phyloP scores from a whole-genome alignment of 2,797 vertebrate genomes.

The Muscicapa comitata region DNA sequence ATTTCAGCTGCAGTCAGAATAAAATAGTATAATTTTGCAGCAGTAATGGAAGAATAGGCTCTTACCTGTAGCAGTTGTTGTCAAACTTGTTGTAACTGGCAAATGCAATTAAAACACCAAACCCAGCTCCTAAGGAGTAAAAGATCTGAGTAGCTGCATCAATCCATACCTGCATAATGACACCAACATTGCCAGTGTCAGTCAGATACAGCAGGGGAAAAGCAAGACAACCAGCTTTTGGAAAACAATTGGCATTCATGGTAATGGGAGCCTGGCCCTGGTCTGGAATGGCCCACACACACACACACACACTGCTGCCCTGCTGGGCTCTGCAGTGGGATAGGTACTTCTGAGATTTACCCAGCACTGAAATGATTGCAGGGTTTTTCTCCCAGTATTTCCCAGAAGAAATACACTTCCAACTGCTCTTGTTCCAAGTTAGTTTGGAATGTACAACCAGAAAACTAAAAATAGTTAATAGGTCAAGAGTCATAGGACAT shows the following conservation, averaged over 20 bases:
- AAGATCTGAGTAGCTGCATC: conserved; percentile 99
- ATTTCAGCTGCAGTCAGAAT: neutral
- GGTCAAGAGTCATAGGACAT: neutral
- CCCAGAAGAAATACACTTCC: neutral
- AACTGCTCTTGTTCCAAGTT: neutral
- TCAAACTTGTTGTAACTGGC: conserved; percentile 99
- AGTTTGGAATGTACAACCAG: neutral
- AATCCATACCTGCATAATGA: conserved; percentile 90
- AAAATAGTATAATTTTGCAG: neutral
- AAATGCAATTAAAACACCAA: conserved; percentile 96
- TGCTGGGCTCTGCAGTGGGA: fast-evolving
- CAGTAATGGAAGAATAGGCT: neutral
- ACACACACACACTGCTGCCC: neutral
- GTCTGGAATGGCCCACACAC: neutral
- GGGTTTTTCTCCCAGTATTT: neutral
- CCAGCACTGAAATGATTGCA: neutral
- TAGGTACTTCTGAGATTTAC: neutral
- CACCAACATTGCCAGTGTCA: neutral
- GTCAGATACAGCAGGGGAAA: neutral
- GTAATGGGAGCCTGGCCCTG: neutral
- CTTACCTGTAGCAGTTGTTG: conserved; percentile 98
- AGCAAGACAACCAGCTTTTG: neutral
- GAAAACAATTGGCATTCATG: neutral
- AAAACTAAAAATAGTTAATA: conserved; percentile 17
- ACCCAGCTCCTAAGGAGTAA: conserved; percentile 95